phyloP scores from a whole-genome alignment of 2,888 invertebrate genomes.

The Xestia c-nigrum region DNA sequence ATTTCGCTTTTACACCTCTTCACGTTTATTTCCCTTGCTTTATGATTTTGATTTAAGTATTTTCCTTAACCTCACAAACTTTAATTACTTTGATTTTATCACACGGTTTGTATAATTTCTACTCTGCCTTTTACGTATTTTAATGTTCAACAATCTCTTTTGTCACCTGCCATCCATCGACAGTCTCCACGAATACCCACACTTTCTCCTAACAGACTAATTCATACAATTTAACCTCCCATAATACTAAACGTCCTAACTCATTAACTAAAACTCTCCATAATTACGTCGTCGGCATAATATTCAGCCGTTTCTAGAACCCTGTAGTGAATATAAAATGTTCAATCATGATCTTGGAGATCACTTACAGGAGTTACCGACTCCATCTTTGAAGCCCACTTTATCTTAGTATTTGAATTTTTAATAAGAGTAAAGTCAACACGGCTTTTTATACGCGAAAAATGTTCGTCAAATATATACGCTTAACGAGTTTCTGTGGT shows the following conservation, averaged over 20 bases:
- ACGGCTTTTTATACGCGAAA: slow-evolving; percentile 68
- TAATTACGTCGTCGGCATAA: slow-evolving; percentile 55
- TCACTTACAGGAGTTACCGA: slow-evolving; percentile 73
- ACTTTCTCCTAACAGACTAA: slow-evolving; percentile 25
- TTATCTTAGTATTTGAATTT: slow-evolving; percentile 77
- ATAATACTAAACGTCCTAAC: slow-evolving; percentile 47
- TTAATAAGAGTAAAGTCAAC: slow-evolving; percentile 74
- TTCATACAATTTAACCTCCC: slow-evolving; percentile 40
- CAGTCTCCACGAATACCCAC: not conserved
- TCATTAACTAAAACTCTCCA: slow-evolving; percentile 45
- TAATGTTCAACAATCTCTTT: not conserved
- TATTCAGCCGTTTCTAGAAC: slow-evolving; percentile 38
- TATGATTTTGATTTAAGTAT: slow-evolving; percentile 21
- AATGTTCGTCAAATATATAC: slow-evolving; percentile 74
- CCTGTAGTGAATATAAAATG: slow-evolving; percentile 82
- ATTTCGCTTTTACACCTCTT: slow-evolving; percentile 36
- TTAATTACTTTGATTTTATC: not conserved
- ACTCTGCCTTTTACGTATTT: not conserved
- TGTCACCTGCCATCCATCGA: not conserved
- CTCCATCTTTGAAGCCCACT: slow-evolving; percentile 65
- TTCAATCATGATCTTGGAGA: slow-evolving; percentile 81
- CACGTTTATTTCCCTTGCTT: slow-evolving; percentile 24
- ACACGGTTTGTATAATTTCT: not conserved
- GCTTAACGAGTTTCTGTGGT: slow-evolving; percentile 68
- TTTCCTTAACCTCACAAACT: not conserved